Conservation (phyloP, 2,888 invertebrate species). For the Pseudococcus longispinus region DNA sequence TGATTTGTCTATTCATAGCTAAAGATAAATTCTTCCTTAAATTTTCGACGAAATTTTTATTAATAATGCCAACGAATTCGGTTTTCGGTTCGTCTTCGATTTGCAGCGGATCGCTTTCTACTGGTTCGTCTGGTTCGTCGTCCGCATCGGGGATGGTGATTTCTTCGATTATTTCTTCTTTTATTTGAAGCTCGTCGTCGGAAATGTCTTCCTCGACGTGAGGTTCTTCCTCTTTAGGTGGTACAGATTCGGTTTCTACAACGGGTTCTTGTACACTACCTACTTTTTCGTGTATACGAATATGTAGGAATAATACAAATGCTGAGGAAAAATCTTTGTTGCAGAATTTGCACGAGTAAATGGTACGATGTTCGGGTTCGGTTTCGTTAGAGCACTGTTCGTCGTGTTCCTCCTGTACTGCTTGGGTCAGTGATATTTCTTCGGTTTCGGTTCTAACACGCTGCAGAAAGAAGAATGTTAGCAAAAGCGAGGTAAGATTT, state of each 20-base stretch:
- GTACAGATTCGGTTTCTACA: background rate
- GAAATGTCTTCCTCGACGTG: background rate
- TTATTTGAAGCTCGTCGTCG: background rate
- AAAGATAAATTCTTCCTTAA: slow-evolving; percentile 45
- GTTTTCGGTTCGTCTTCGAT: background rate
- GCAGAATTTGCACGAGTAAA: slow-evolving; percentile 47
- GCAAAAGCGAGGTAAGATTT: background rate
- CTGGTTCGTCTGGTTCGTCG: background rate
- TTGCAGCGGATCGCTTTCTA: background rate
- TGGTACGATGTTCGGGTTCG: background rate
- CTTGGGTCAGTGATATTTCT: background rate
- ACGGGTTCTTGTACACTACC: background rate
- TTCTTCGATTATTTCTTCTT: slow-evolving; percentile 20
- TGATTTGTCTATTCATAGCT: slow-evolving; percentile 44
- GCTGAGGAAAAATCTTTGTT: slow-evolving; percentile 49
- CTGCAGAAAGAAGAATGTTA: background rate
- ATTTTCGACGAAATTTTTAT: slow-evolving; percentile 53
- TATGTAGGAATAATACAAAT: slow-evolving; percentile 42
- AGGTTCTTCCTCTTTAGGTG: background rate
- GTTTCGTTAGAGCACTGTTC: background rate
- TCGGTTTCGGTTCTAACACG: background rate
- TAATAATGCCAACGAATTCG: background rate
- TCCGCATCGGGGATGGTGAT: background rate
- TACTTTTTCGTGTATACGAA: slow-evolving; percentile 51
- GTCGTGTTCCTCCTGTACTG: background rate